Evolutionary conservation across 2,113 vertebrate genomes (phyloP), one percentile per base, ranked within the genome.

Genomic region (Xyrauchen texanus): DNA sequence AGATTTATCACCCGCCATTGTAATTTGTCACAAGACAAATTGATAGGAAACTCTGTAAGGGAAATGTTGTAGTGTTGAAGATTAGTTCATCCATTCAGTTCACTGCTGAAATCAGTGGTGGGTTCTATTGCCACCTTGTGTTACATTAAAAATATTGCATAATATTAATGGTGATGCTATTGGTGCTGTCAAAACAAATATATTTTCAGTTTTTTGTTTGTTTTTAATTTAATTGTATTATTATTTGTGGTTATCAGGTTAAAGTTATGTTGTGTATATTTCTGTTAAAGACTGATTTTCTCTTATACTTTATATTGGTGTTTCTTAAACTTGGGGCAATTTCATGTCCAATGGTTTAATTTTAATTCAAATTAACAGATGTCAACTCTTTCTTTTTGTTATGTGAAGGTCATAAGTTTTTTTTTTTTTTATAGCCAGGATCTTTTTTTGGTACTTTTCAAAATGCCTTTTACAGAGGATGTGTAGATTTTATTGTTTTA

Each of bases 101-200:
- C 4, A 72, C 13, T 16, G 6, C 21, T 57, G 55, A 47, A 8
- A 4, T 51, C 61, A 52, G 65, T 11, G 55, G 55, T 60, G n/a
- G n/a, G 72, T 49, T 82, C 60, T 74, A 45, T 45, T 78, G 15
- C 86, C 86, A 82, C 60, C 84, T 61, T 52, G 64, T 87, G 86
- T 81, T 52, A 57, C 21, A 42, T 46, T 49, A 9, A 42, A 64
- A 49, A 47, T 58, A 67, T 57, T 77, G 63, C 67, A 77, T 46
- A 53, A 34, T 34, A 34, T 34, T 42, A 4, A 60, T 63, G 47
- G 10, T 62, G 4, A n/a, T 9, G 51, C 12, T 65, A 9, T 21
- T 4, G 47, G n/a, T 3, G 45, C 42, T 57, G 42, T 13, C 11
- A 57, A 12, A 5, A 58, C 6, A 58, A 15, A 58, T 6, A 7